Evolutionary conservation across 2,888 invertebrate species (phyloP).

Genomic region (Scaptomyza polygonia): DNA sequence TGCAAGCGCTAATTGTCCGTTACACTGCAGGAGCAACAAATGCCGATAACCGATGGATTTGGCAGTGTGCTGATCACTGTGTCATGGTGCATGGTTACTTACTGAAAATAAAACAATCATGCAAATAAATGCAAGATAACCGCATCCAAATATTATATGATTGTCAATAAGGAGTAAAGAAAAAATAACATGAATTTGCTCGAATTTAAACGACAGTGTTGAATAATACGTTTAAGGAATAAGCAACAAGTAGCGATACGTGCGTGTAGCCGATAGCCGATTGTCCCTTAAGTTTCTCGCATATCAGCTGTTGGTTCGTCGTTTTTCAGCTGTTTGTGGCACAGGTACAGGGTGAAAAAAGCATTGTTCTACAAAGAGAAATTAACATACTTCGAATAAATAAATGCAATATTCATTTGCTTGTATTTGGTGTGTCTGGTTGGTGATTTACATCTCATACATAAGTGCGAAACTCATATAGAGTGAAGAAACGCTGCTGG

Average conservation of each 20-base stretch:
- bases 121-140: not conserved
- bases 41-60: constrained; percentile 25
- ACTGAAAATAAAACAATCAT: not conserved
- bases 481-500: not conserved
- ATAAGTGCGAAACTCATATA: constrained; percentile 10
- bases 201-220: not conserved
- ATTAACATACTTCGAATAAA: constrained; percentile 46
- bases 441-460: constrained; percentile 44
- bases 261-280: constrained; percentile 23
- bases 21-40: constrained; percentile 34
- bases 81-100: not conserved
- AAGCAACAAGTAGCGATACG: constrained; percentile 35
- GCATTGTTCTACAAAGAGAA: constrained; percentile 51
- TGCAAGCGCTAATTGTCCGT: constrained; percentile 13
- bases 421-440: constrained; percentile 28
- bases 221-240: constrained; percentile 8
- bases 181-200: not conserved
- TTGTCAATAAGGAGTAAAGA: not conserved
- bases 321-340: constrained; percentile 42
- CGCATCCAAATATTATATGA: too few species aligned
- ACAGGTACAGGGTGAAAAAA: constrained; percentile 33
- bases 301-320: constrained; percentile 35
- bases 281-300: constrained; percentile 2
- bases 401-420: constrained; percentile 38
- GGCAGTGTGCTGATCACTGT: not conserved